Evolutionary conservation across 2,888 invertebrate species (phyloP), one percentile per base, ranked within the genome.

Genomic region (Corbicula japonica): DNA sequence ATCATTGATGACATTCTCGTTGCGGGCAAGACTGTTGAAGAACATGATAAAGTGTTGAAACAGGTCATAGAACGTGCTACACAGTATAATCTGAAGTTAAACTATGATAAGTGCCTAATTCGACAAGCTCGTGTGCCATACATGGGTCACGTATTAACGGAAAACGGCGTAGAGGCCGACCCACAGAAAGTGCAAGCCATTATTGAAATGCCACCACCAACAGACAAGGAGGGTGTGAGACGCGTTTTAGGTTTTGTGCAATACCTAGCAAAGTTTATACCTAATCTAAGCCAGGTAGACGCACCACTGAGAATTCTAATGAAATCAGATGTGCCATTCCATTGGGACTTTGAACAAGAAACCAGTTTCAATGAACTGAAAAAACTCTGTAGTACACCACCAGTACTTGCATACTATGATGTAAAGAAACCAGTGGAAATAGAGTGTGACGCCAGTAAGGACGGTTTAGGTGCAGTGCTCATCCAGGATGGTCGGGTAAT

Each of bases 1-100:
- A 82, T 86, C 0, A 83, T 83, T 32, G 78, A 83, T 69, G 84
- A 80, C 44, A 82, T 84, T 34, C 69, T 84, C 5, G 80, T 83
- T 10, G 84, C 74, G 10, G 83, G 76, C 1, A 28, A 38, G n/a
- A 69, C 70, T 41, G 12, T 26, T 12, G 63, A 62, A 54, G 46
- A 84, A 0, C 83, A 84, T 66, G 79, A 84, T 56, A 38, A 61
- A 34, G 70, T 84, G 10, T 50, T 83, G 21, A 54, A 52, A 15
- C n/a, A 65, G 70, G 83, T 84, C 12, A 34, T 80, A 6, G 54
- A 72, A 26, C 26, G 80, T 23, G 82, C 73, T 10, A 80, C 70
- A 18, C n/a, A 61, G 41, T 73, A 77, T 75, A 86, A 84, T 50
- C 56, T 84, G 28, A 80, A 70, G 15, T 58, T 84, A 5, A 85